Base-by-base conservation (phyloP, 2,888 invertebrate species). In the Ichneumoninae sp. region DNA sequence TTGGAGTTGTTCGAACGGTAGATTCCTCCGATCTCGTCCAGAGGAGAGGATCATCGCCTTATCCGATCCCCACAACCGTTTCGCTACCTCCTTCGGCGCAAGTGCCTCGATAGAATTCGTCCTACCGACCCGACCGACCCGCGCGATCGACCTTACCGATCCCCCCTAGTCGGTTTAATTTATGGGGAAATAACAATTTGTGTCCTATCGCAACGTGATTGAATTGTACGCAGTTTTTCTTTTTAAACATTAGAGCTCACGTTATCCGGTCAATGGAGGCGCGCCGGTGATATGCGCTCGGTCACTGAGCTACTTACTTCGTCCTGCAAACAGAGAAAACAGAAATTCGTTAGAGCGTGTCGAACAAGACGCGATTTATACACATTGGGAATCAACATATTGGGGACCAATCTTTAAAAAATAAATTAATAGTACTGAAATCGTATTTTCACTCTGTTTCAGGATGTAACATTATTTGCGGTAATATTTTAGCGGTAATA, bases 231-330 rank as follows among this genome's bases (percentile, higher is more conserved):
- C 52, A 8, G 22, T 50, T 62, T 75, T 40, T 40, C 10, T 40
- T 40, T 40, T 19, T 19, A 19, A 86, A 86, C 83, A 86, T 80
- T 80, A 89, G 90, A 89, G 90, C 92, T 93, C 92, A 93, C 93
- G 91, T 91, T 91, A 84, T 89, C 86, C 80, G 89, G 86, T 89
- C 88, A 86, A 88, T 88, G 83, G 85, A 86, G 86, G 62, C 30
- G 30, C 16, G 33, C 1, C 13, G 30, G 16, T 47, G 69, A 71
- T 80, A 85, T 87, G 83, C 85, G 89, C 87, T 87, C 84, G 80
- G 89, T 89, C 86, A 86, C 86, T 89, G 89, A 87, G 91, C 89
- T 93, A 94, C 94, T 94, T 93, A 94, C 94, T 94, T 94, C 94
- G 91, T 92, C 94, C 94, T 94, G 92, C 87, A 91, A 93, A 92